Base-by-base conservation (phyloP, 2,113 vertebrate genomes). In the Piprites chloris region DNA sequence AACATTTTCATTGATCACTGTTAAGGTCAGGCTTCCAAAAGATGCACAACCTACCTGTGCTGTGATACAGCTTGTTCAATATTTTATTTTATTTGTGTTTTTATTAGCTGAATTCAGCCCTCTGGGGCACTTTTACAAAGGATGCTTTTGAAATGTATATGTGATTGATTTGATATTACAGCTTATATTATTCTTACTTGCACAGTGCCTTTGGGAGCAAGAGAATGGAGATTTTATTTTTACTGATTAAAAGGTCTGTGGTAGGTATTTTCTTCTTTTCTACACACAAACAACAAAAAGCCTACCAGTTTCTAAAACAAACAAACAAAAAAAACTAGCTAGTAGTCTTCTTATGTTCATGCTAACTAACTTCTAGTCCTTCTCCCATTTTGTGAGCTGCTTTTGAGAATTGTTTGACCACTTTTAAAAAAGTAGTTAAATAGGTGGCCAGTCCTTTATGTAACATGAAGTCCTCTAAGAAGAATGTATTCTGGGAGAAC, bases 101-200 rank as follows among this genome's bases (percentile, higher is more conserved):
- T 96, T 95, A 95, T 94, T 96, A 95, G 91, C 50, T 87, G 62
- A 80, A 82, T 63, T 88, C 67, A 91, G 72, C 52, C 87, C 91
- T 92, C 87, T 53, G 58, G 82, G 53, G 80, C 69, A 61, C 41
- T 95, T 77, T 93, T 50, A 50, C 12, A 5, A 96, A 94, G 39
- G 73, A 96, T 77, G 73, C 49, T 87, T 97, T 95, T 87, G 92
- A 95, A 96, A 97, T 93, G 91, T 95, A 96, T 97, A 97, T 98
- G 90, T 92, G 76, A 97, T 94, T 96, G 93, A 97, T 96, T 94
- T 95, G 83, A 87, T 95, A 95, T 87, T 93, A 95, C 87, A 87
- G 59, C 47, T 78, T 82, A 75, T 41, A 95, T 94, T 97, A 94
- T 94, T 96, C 69, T 89, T 90, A 85, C 85, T 95, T 94, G 84